Conservation (phyloP, 2,113 vertebrate species). For the Candoia aspera region DNA sequence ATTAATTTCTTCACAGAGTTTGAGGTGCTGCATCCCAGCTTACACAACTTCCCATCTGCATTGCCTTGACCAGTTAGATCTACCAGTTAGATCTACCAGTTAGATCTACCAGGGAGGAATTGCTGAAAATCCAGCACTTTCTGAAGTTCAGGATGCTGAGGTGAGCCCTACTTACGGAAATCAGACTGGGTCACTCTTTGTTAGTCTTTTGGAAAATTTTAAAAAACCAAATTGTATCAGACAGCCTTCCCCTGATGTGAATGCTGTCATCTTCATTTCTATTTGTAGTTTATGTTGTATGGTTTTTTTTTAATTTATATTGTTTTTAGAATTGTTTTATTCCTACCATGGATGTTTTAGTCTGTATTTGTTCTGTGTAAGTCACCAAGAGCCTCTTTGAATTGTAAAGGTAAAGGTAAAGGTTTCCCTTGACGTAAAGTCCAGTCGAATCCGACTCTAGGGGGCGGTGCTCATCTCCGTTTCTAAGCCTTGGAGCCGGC, state of each 20-base stretch:
- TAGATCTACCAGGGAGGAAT: background rate
- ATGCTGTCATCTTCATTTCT: background rate
- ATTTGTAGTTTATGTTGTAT: background rate
- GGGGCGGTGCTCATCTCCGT: too few species aligned
- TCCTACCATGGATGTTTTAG: background rate
- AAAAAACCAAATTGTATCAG: background rate
- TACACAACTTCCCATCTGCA: background rate
- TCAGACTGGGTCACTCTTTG: background rate
- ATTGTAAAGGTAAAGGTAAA: too few species aligned
- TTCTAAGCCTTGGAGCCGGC: too few species aligned
- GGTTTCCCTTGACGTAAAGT: too few species aligned
- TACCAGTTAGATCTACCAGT: background rate
- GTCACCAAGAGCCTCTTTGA: background rate
- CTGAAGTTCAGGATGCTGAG: background rate
- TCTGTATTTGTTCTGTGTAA: background rate
- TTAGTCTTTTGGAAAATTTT: background rate
- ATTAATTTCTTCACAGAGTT: background rate
- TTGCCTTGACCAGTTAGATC: background rate
- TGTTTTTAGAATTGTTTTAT: background rate
- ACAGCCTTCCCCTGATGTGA: background rate
- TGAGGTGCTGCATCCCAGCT: background rate
- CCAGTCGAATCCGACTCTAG: too few species aligned
- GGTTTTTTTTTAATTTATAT: background rate
- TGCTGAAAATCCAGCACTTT: background rate
- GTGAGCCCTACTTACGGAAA: background rate